Percentiles rank a stretch among this genome's conserved stretches.
Evolutionary conservation across 2,113 vertebrate species (phyloP).

Genomic region (Tauraco erythrolophus): DNA sequence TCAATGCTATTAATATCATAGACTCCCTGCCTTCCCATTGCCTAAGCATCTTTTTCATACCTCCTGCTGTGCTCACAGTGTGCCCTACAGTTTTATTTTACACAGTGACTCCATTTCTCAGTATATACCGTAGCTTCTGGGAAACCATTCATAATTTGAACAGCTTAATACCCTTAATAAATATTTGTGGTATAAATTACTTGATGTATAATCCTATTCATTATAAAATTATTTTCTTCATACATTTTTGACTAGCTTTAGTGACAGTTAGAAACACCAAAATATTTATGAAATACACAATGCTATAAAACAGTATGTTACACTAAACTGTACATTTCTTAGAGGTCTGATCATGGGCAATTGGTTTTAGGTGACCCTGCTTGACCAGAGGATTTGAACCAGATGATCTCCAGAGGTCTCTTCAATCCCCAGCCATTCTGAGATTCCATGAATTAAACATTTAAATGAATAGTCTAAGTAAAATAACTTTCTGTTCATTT

Average conservation of each 20-base stretch:
- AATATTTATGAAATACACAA: not conserved
- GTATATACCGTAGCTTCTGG: not conserved
- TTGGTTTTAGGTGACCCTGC: not conserved
- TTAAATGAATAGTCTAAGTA: not conserved
- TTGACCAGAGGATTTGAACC: not conserved
- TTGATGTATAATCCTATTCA: not conserved
- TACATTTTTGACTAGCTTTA: not conserved
- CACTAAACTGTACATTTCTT: not conserved
- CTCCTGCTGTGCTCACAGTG: not conserved
- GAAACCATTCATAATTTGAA: not conserved
- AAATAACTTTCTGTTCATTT: not conserved
- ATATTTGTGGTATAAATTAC: not conserved
- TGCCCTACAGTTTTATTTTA: not conserved
- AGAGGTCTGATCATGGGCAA: not conserved
- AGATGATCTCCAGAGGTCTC: not conserved
- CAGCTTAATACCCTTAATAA: not conserved
- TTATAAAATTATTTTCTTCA: not conserved
- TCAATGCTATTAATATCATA: not conserved
- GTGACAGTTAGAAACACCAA: not conserved
- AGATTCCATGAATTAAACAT: not conserved
- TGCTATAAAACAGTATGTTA: not conserved
- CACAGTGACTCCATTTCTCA: not conserved
- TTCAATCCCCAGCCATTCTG: not conserved
- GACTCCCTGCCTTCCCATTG: not conserved
- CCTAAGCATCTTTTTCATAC: not conserved